Conservation (phyloP, 1,140 invertebrate species). For the Hylaeus volcanicus region DNA sequence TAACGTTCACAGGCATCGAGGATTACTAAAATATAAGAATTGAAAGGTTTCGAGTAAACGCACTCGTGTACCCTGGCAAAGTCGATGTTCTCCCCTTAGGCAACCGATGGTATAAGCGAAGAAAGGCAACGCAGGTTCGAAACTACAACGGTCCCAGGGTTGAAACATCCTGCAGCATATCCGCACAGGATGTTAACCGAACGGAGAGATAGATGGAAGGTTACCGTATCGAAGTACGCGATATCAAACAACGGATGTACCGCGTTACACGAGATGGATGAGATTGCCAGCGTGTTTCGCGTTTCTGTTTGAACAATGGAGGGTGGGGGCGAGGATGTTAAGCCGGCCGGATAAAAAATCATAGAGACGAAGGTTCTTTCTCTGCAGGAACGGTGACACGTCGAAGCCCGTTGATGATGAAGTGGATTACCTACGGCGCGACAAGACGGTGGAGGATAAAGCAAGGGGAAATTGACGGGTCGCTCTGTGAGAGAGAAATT, state of each 20-base stretch:
- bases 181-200: neutral
- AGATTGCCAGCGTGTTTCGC: neutral
- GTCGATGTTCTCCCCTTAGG: too few relatives aligned
- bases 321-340: neutral
- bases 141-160: neutral
- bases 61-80: too few relatives aligned
- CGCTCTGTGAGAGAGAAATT: neutral
- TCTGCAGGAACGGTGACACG: neutral
- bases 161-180: neutral
- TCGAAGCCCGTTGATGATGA: slow-evolving; percentile 27
- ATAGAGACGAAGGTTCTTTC: slow-evolving; percentile 3
- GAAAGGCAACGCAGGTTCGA: too few relatives aligned
- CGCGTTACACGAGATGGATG: neutral
- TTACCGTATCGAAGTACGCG: neutral
- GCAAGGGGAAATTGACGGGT: slow-evolving; percentile 36
- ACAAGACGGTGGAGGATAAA: slow-evolving; percentile 33
- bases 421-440: slow-evolving; percentile 33
- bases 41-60: too few relatives aligned
- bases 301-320: neutral
- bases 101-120: too few relatives aligned
- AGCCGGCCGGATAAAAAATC: slow-evolving; percentile 10
- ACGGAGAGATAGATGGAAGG: neutral
- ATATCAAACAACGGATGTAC: slow-evolving; percentile 9
- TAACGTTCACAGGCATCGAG: too few relatives aligned
- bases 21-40: too few relatives aligned